Percentiles rank a stretch among this genome's conserved stretches.
These are phyloP conservation scores for Micromesistius poutassou DNA, from an alignment of 2,797 vertebrate genomes.

Conservation along the genomic window DNA sequence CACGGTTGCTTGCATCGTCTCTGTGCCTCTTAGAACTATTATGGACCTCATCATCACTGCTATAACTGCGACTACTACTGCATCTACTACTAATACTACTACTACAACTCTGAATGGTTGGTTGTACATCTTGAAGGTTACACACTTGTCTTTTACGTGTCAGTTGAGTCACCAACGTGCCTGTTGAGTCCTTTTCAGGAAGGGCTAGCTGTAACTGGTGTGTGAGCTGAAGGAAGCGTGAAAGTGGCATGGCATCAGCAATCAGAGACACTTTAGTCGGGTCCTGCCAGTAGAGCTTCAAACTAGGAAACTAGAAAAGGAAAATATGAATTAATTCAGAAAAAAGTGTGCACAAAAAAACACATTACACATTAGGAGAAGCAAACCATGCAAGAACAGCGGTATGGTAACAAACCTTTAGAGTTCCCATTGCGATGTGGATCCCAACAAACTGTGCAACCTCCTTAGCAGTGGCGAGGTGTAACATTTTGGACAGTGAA, in stretches of 20 bases:
- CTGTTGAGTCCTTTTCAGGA: slow-evolving; percentile 29
- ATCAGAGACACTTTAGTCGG: slow-evolving; percentile 74
- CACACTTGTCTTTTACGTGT: not conserved
- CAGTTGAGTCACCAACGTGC: not conserved
- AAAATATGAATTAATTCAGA: slow-evolving; percentile 10
- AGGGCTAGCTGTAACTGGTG: slow-evolving; percentile 58
- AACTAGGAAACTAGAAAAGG: slow-evolving; percentile 71
- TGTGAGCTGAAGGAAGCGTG: slow-evolving; percentile 68
- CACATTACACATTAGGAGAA: not conserved
- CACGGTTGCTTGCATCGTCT: slow-evolving; percentile 9
- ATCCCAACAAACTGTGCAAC: slow-evolving; percentile 76
- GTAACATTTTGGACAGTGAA: slow-evolving; percentile 44
- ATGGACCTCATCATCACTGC: slow-evolving; percentile 14
- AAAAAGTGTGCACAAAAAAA: not conserved
- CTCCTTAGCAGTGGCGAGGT: slow-evolving; percentile 61
- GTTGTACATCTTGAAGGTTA: not conserved
- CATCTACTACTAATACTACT: not conserved
- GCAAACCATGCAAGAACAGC: not conserved
- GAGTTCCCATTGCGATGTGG: slow-evolving; percentile 80
- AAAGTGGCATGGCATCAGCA: slow-evolving; percentile 70
- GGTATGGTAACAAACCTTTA: slow-evolving; percentile 68
- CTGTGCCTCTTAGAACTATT: slow-evolving; percentile 12
- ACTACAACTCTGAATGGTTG: not conserved
- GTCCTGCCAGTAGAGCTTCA: slow-evolving; percentile 76
- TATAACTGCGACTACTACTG: slow-evolving; percentile 9